Base-by-base conservation (phyloP, 2,888 invertebrate genomes). In the Euzetes globulus region DNA sequence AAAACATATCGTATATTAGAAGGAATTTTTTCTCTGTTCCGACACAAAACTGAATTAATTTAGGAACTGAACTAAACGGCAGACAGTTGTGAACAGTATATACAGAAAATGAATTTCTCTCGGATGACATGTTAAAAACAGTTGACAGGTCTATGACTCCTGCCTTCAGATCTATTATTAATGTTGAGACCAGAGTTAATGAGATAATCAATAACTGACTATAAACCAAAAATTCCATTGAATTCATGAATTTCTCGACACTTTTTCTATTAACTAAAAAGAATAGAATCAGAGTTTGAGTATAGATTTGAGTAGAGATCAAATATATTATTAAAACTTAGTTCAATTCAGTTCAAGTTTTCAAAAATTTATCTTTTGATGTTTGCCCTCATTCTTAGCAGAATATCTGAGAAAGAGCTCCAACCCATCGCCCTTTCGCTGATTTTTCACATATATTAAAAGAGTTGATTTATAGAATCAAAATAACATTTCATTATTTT, bases 81-180 rank as follows among this genome's bases (percentile, higher is more conserved):
- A 17, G 52, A 19, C 52, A 52, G 19, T 52, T 13, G 25, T 55
- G 55, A 22, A 55, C n/a, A 15, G 50, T 50, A 15, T 13, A 50
- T 50, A n/a, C 17, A 50, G 15, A 27, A 33, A 63, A 63, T 63
- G 63, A 63, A 63, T 63, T 63, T 63, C 33, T 55, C 55, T 63
- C 63, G 33, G 63, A 63, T 63, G 63, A 63, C 63, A 63, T 63
- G 33, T 55, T 63, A 27, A 33, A 63, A 63, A 63, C 63, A 63
- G 33, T 63, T 29, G 37, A 29, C 29, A 33, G 37, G 13, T n/a
- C 63, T 63, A 25, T 25, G n/a, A 7, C 9, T 7, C 22, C 55
- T 55, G 55, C n/a, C 50, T n/a, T 50, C 50, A 50, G 17, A 50
- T 50, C 15, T 15, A 50, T 15, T 55, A 55, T 17, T 17, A 9